Conservation (phyloP, 2,888 invertebrate genomes). For the Drosophila austrosaltans region DNA sequence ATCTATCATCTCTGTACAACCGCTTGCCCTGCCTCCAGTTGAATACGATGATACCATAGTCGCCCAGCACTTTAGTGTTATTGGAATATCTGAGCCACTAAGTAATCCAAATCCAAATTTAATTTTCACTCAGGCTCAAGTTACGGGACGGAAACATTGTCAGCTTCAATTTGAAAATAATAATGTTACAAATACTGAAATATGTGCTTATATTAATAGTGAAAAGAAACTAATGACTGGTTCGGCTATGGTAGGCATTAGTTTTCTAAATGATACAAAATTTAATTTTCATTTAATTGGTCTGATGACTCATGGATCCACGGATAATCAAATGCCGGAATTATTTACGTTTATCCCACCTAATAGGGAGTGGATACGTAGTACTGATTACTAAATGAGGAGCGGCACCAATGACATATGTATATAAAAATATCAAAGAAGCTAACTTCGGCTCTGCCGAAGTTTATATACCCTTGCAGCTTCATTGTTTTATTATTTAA, state of each 20-base stretch:
- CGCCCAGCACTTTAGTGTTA: not conserved
- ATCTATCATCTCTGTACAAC: not conserved
- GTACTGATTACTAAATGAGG: too few species aligned
- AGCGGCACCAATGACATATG: too few species aligned
- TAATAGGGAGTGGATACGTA: constrained; percentile 5
- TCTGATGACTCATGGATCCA: not conserved
- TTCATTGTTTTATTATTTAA: too few species aligned
- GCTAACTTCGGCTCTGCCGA: too few species aligned
- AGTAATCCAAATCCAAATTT: not conserved
- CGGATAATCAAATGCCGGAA: not conserved
- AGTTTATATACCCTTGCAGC: too few species aligned
- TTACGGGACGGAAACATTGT: constrained; percentile 10
- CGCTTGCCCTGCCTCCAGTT: not conserved
- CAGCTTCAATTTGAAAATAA: constrained; percentile 6
- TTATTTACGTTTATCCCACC: constrained; percentile 10
- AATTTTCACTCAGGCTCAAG: not conserved
- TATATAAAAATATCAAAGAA: too few species aligned
- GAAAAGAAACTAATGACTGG: not conserved
- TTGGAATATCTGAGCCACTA: not conserved
- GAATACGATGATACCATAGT: not conserved
- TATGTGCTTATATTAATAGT: constrained; percentile 8
- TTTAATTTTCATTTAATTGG: not conserved
- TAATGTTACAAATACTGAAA: not conserved
- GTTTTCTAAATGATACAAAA: not conserved
- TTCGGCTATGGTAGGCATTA: not conserved